Conservation (phyloP, 2,113 vertebrate species). For the Notiomystis cincta region DNA sequence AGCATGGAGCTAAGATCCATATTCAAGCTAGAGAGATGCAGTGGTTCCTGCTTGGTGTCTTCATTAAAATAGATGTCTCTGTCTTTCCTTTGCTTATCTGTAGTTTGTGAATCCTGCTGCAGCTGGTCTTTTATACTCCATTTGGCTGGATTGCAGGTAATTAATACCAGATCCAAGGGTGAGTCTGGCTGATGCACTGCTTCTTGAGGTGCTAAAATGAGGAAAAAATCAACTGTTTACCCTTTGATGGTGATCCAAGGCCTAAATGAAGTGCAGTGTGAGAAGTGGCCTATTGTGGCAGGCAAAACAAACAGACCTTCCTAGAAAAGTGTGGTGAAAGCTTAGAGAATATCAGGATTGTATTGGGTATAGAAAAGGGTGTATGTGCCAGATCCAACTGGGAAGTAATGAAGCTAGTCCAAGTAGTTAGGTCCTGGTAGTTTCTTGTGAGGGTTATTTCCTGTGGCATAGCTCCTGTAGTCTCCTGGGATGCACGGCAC, state of each 20-base stretch:
- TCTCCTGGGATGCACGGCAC: rapidly evolving
- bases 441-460: background rate
- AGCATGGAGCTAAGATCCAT: background rate
- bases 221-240: background rate
- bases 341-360: background rate
- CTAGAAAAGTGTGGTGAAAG: background rate
- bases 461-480: background rate
- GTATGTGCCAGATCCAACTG: rapidly evolving
- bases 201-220: background rate
- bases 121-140: background rate
- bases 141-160: background rate
- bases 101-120: background rate
- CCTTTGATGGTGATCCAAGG: background rate
- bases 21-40: background rate
- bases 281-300: background rate
- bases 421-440: background rate
- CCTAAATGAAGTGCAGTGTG: background rate
- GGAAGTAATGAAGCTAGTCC: background rate
- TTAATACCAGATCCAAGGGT: background rate
- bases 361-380: background rate
- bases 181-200: background rate
- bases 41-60: background rate
- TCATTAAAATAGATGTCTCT: background rate
- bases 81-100: background rate
- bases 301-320: background rate